These are phyloP conservation scores for Cryptophagus acutangulus DNA, from an alignment of 2,888 invertebrate species.

Conservation along the genomic window DNA sequence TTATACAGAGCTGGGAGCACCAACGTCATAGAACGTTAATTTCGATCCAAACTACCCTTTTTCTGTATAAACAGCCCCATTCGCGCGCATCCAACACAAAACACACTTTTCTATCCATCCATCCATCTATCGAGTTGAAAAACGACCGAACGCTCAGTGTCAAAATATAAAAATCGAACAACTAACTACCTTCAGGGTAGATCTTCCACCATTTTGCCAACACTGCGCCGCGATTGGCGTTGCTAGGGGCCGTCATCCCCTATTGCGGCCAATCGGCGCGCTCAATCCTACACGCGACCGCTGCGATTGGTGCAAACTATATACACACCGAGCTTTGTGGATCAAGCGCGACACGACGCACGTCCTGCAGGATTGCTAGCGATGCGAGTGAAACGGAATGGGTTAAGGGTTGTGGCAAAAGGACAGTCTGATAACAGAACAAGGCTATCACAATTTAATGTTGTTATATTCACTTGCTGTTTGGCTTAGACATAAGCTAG, in stretches of 20 bases:
- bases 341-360: conserved; percentile 33
- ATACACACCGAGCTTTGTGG: conserved; percentile 32
- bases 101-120: conserved; percentile 33
- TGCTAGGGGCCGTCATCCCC: conserved; percentile 43
- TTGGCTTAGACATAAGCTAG: conserved; percentile 51
- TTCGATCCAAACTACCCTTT: conserved; percentile 20
- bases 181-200: conserved; percentile 41
- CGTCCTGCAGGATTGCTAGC: conserved; percentile 45
- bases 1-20: conserved; percentile 21
- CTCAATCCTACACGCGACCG: conserved; percentile 35
- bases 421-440: conserved; percentile 45
- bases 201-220: conserved; percentile 46
- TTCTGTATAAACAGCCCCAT: conserved; percentile 13
- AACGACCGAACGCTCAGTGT: conserved; percentile 42
- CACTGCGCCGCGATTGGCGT: conserved; percentile 44
- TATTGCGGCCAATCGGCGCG: conserved; percentile 41
- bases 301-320: conserved; percentile 35
- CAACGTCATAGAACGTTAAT: conserved; percentile 22
- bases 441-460: conserved; percentile 51
- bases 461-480: conserved; percentile 51
- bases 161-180: conserved; percentile 50
- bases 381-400: conserved; percentile 24
- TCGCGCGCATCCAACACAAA: conserved; percentile 33
- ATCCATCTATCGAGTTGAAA: conserved; percentile 34
- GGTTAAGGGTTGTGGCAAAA: conserved; percentile 9